Conservation (phyloP, 2,113 vertebrate species). For the Nibea coibor region DNA sequence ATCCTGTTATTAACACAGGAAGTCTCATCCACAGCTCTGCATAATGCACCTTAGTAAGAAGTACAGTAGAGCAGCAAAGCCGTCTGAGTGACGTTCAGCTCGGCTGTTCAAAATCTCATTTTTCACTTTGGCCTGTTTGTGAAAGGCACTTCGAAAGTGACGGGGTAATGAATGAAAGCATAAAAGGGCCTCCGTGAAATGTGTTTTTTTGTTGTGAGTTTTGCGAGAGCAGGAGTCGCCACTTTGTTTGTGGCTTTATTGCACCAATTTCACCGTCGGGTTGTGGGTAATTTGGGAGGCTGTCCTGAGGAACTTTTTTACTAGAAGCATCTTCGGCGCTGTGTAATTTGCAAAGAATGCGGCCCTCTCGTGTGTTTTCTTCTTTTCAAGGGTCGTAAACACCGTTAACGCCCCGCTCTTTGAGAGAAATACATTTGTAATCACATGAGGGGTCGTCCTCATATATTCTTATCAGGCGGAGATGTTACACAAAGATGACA, state of each 20-base stretch:
- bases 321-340: neutral
- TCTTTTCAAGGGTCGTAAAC: neutral
- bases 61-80: constrained; percentile 10
- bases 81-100: neutral
- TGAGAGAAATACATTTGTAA: constrained; percentile 1
- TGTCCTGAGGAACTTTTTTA: neutral
- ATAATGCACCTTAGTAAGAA: no score
- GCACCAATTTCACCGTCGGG: neutral
- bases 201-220: neutral
- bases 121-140: constrained; percentile 18
- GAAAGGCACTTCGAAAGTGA: constrained; percentile 49
- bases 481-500: constrained; percentile 12
- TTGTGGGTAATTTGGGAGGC: constrained; percentile 8
- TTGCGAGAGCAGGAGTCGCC: neutral
- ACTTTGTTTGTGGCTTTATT: constrained; percentile 8
- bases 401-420: neutral
- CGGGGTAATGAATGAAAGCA: neutral
- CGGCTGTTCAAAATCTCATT: constrained; percentile 8
- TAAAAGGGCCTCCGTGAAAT: constrained; percentile 13
- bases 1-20: no score
- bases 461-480: constrained; percentile 19
- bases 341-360: neutral
- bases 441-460: neutral
- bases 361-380: neutral
- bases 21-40: no score